These are phyloP conservation scores for Zaprionus vittiger DNA, from an alignment of 1,140 invertebrate genomes.

Conservation along the genomic window DNA sequence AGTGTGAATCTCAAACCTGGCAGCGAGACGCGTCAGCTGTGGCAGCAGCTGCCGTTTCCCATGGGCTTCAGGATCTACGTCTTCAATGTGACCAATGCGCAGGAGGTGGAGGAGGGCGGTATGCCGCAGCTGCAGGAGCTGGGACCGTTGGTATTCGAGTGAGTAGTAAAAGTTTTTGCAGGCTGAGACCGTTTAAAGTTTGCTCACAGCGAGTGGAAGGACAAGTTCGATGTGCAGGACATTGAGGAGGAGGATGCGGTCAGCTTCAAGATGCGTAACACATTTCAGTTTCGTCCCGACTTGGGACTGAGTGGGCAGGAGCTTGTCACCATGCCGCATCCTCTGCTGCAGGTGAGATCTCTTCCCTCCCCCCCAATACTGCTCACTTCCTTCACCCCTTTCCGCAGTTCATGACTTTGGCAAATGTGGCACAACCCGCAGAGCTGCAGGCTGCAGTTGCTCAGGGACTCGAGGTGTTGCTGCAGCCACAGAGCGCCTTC, in stretches of 20 bases:
- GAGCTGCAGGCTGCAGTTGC: conserved; percentile 68
- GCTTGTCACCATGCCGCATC: conserved; percentile 87
- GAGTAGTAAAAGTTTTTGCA: conserved; percentile 71
- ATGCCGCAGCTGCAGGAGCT: conserved; percentile 89
- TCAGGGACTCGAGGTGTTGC: conserved; percentile 85
- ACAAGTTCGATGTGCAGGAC: conserved; percentile 38
- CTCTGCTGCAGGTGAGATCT: conserved; percentile 85
- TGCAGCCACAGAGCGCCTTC: conserved; percentile 86
- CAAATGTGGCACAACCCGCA: conserved; percentile 85
- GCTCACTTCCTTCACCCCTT: conserved; percentile 47
- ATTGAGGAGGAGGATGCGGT: conserved; percentile 87
- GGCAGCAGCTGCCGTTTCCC: conserved; percentile 88
- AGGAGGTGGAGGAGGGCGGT: conserved; percentile 87
- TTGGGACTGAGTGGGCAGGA: conserved; percentile 62
- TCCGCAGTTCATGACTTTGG: conserved; percentile 84
- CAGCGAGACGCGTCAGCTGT: conserved; percentile 87
- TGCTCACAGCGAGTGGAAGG: conserved; percentile 42
- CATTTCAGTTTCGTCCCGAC: conserved; percentile 86
- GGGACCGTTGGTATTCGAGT: conserved; percentile 91
- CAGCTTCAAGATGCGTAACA: conserved; percentile 87
- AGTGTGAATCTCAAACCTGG: conserved; percentile 86
- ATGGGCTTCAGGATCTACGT: conserved; percentile 91
- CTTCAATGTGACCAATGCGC: conserved; percentile 89
- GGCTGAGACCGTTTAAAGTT: background rate
- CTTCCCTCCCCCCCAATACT: background rate